Evolutionary conservation across 37 sponge, comb jelly and placozoan genomes (phyloP).

Genomic region (Chondrilla cf. caribensis): DNA sequence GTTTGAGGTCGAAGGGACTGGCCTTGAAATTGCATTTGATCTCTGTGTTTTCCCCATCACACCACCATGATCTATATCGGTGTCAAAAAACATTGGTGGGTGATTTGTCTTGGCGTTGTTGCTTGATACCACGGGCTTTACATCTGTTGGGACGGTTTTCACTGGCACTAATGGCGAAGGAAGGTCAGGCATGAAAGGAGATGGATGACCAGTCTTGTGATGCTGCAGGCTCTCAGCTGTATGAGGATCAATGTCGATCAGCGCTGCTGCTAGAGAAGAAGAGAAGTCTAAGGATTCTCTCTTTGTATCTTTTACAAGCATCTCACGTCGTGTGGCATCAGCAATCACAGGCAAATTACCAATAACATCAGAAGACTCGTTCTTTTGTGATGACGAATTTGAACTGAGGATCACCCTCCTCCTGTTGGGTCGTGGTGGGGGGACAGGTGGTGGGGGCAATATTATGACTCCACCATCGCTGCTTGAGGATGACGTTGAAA

Average conservation of each 20-base stretch:
- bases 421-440: slow-evolving; percentile 2
- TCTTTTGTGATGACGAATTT: not conserved
- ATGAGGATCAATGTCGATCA: slow-evolving; percentile 12
- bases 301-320: not conserved
- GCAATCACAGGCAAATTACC: no score
- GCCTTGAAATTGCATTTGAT: no score
- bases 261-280: not conserved
- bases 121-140: no score
- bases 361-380: not conserved
- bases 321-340: no score
- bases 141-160: not conserved
- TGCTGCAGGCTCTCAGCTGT: not conserved
- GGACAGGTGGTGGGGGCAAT: not conserved
- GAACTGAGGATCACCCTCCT: not conserved
- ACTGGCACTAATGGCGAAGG: not conserved
- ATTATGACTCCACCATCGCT: not conserved
- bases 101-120: no score
- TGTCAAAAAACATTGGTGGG: no score
- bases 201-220: not conserved
- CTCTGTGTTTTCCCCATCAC: no score
- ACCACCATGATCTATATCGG: no score
- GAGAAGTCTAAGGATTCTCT: not conserved
- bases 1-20: no score
- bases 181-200: not conserved
- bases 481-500: slow-evolving; percentile 1